Conservation (phyloP, 2,797 vertebrate species). For the Pyrocephalus nanus region DNA sequence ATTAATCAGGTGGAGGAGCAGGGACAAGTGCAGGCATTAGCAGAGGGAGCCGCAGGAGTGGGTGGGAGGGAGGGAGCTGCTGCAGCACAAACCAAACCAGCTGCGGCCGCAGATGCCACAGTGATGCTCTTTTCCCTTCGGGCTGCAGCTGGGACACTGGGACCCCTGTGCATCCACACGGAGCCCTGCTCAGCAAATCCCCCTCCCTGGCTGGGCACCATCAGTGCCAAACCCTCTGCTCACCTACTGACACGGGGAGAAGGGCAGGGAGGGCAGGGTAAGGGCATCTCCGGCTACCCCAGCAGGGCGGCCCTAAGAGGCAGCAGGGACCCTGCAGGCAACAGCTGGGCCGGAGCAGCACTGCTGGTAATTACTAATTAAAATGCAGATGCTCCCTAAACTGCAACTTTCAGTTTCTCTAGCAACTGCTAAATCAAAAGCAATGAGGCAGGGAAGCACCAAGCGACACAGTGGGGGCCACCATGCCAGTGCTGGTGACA, state of each 20-base stretch:
- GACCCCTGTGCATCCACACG: accelerated
- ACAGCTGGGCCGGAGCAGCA: not conserved
- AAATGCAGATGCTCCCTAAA: slow-evolving; percentile 52
- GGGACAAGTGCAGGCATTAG: not conserved
- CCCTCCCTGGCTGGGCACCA: not conserved
- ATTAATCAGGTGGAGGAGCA: not conserved
- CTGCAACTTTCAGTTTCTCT: slow-evolving; percentile 47
- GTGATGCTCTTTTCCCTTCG: not conserved
- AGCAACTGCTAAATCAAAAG: slow-evolving; percentile 50
- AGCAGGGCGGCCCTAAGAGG: not conserved
- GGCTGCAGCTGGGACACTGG: not conserved
- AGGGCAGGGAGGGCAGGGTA: not conserved
- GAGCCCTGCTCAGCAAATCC: not conserved
- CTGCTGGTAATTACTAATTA: slow-evolving; percentile 41
- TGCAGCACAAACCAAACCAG: not conserved
- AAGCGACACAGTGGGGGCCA: not conserved
- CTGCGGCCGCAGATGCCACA: not conserved
- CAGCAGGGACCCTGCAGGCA: not conserved
- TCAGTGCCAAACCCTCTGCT: not conserved
- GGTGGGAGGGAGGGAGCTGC: not conserved
- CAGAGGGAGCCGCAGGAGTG: not conserved
- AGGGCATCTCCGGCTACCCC: not conserved
- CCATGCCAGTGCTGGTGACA: accelerated
- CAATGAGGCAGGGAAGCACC: slow-evolving; percentile 7
- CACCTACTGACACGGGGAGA: accelerated